Evolutionary conservation across 2,113 vertebrate species (phyloP).

Genomic region (Prolemur simus): DNA sequence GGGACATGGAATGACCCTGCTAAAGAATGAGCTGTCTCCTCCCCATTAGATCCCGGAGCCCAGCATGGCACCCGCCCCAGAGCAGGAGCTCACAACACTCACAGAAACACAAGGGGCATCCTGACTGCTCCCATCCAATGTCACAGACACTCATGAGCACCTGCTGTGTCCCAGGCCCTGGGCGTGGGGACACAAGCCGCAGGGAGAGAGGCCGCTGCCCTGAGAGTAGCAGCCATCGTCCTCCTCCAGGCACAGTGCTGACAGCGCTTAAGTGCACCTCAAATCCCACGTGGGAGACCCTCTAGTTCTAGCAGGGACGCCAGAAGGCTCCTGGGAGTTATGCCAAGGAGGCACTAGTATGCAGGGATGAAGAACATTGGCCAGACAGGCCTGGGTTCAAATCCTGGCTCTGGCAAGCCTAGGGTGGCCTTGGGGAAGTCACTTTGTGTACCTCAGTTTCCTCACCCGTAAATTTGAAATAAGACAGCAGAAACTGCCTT

Average conservation of each 20-base stretch:
- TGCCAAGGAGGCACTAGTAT: not conserved
- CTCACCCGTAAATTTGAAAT: not conserved
- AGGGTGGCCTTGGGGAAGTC: not conserved
- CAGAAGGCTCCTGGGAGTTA: not conserved
- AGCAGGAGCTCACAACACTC: not conserved
- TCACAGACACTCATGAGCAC: not conserved
- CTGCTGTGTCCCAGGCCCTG: not conserved
- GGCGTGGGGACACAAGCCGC: not conserved
- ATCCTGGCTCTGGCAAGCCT: not conserved
- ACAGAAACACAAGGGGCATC: not conserved
- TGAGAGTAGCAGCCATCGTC: fast-evolving
- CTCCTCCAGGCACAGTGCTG: fast-evolving
- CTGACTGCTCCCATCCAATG: fast-evolving
- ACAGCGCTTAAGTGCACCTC: fast-evolving
- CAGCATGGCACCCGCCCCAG: fast-evolving
- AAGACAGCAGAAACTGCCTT: not conserved
- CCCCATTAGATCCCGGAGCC: not conserved
- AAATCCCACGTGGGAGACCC: not conserved
- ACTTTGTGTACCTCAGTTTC: not conserved
- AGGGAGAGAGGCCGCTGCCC: fast-evolving
- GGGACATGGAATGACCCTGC: fast-evolving
- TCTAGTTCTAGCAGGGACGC: not conserved
- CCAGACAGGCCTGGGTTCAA: not conserved
- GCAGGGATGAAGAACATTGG: fast-evolving
- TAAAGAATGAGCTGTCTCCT: fast-evolving